A percentile compares a stretch with the other conserved stretches of the same genome.
These are phyloP conservation scores for Crioceris asparagi DNA, from an alignment of 2,888 invertebrate species.

Conservation along the genomic window DNA sequence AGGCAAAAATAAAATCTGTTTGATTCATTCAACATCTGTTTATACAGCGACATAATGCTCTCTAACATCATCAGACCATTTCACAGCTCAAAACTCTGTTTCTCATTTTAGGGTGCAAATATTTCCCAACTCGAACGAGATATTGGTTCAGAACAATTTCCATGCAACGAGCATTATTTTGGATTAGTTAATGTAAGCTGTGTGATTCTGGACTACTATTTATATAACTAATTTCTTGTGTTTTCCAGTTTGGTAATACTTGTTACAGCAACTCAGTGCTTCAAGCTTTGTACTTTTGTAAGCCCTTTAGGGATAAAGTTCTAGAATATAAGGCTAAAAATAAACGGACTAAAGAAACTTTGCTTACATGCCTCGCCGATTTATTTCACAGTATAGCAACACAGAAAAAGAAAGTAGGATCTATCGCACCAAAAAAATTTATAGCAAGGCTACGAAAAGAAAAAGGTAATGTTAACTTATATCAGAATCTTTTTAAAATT, in stretches of 20 bases:
- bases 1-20: slow-evolving; percentile 1
- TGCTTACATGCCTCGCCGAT: slow-evolving; percentile 96
- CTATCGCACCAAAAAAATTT: slow-evolving; percentile 99
- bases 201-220: no score
- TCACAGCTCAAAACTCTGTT: slow-evolving; percentile 1
- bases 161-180: slow-evolving; percentile 98
- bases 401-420: slow-evolving; percentile 99
- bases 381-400: slow-evolving; percentile 98
- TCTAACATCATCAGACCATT: background rate
- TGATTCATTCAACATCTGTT: background rate
- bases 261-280: slow-evolving; percentile 99
- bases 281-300: slow-evolving; percentile 98
- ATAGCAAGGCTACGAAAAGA: slow-evolving; percentile 96
- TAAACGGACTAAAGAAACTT: slow-evolving; percentile 91
- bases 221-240: slow-evolving; percentile 2
- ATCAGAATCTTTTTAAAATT: no score
- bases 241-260: slow-evolving; percentile 92
- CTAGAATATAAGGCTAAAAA: slow-evolving; percentile 96
- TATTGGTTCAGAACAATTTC: slow-evolving; percentile 97
- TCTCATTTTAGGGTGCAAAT: slow-evolving; percentile 80
- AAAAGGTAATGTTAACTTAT: slow-evolving; percentile 81
- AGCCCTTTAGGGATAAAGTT: slow-evolving; percentile 97
- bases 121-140: slow-evolving; percentile 98
- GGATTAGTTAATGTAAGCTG: slow-evolving; percentile 98
- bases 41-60: background rate